These are phyloP conservation scores for Gonioctena quinquepunctata DNA, from an alignment of 1,140 invertebrate species.

Conservation along the genomic window DNA sequence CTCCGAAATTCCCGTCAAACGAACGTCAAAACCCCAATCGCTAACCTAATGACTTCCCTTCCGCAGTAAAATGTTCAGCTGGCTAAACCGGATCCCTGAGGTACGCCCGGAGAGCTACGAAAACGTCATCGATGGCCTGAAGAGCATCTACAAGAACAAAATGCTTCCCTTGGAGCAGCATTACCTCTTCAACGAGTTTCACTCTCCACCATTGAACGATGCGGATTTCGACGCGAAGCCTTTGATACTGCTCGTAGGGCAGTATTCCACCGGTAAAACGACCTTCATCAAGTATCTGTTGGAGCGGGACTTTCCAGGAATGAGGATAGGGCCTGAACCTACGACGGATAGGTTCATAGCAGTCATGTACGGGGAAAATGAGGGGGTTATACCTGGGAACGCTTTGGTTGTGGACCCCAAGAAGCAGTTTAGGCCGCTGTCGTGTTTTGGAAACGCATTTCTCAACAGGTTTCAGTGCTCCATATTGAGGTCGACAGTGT, in stretches of 20 bases:
- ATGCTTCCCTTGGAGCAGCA: slow-evolving; percentile 70
- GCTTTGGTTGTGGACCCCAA: slow-evolving; percentile 75
- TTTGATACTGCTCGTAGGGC: slow-evolving; percentile 73
- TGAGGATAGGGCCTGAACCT: slow-evolving; percentile 66
- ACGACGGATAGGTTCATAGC: slow-evolving; percentile 76
- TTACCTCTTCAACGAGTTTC: slow-evolving; percentile 77
- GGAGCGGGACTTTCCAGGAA: slow-evolving; percentile 69
- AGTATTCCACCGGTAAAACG: slow-evolving; percentile 79
- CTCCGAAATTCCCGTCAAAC: slow-evolving; percentile 6
- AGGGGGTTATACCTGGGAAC: slow-evolving; percentile 73
- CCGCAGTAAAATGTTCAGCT: slow-evolving; percentile 57
- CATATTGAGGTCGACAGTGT: slow-evolving; percentile 63
- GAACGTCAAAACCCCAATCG: background rate
- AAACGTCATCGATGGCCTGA: slow-evolving; percentile 60
- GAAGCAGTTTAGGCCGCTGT: slow-evolving; percentile 69
- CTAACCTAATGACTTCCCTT: background rate
- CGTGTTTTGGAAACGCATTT: slow-evolving; percentile 75
- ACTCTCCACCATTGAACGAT: slow-evolving; percentile 72
- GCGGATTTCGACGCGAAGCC: slow-evolving; percentile 78
- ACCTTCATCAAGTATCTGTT: slow-evolving; percentile 72
- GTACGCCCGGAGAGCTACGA: slow-evolving; percentile 61
- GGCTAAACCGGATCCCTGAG: slow-evolving; percentile 53
- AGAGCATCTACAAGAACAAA: slow-evolving; percentile 68
- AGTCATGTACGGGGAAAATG: slow-evolving; percentile 68
- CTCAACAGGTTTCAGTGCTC: slow-evolving; percentile 78